phyloP scores from a whole-genome alignment of 2,797 vertebrate genomes.

The Dipus sagitta region DNA sequence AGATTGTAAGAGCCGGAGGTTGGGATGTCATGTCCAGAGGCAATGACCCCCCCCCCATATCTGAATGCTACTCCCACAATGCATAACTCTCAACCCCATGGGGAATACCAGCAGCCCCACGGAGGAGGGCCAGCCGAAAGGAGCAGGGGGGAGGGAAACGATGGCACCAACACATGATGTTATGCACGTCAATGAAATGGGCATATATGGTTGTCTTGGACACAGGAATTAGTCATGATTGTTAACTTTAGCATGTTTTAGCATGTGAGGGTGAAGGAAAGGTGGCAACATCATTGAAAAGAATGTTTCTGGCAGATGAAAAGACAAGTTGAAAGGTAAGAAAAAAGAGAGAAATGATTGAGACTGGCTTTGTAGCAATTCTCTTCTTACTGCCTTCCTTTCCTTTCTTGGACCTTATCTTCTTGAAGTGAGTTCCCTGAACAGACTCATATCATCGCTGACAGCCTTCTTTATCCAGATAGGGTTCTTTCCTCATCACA shows the following conservation, averaged over 20 bases:
- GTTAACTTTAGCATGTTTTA: neutral
- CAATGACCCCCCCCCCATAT: too few relatives aligned
- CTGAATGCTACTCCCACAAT: too few relatives aligned
- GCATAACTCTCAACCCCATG: too few relatives aligned
- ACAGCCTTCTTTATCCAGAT: neutral
- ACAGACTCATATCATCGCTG: neutral
- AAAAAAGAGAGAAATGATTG: neutral
- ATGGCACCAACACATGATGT: too few relatives aligned
- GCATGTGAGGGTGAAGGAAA: neutral
- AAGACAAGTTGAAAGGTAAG: neutral
- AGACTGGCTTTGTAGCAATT: constrained; percentile 11
- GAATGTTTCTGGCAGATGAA: neutral
- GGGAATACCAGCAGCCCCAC: too few relatives aligned
- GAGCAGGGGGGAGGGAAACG: too few relatives aligned
- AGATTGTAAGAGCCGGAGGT: too few relatives aligned
- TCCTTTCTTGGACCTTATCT: neutral
- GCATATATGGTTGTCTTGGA: neutral
- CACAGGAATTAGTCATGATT: neutral
- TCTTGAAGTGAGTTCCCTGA: constrained; percentile 1
- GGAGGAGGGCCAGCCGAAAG: too few relatives aligned
- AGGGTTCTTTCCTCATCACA: neutral
- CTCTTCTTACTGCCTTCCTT: neutral
- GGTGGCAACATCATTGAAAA: neutral
- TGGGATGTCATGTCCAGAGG: neutral
- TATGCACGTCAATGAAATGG: too few relatives aligned